These are phyloP conservation scores for Drosophila neotestacea DNA, from an alignment of 2,888 invertebrate genomes.

Conservation along the genomic window DNA sequence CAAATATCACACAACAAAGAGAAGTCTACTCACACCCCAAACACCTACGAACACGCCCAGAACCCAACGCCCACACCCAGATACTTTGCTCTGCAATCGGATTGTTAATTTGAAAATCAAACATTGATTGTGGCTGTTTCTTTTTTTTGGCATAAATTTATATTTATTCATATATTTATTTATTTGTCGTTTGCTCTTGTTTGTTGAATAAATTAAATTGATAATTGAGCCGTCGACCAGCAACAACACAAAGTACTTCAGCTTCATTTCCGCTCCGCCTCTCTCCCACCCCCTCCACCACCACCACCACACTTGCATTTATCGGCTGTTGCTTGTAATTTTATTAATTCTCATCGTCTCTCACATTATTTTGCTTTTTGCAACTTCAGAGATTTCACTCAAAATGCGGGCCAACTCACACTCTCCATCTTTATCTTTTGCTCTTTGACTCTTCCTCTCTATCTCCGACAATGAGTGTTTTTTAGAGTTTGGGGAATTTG, in stretches of 20 bases:
- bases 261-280: conserved; percentile 33
- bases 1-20: conserved; percentile 59
- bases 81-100: conserved; percentile 39
- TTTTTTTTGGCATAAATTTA: conserved; percentile 38
- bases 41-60: conserved; percentile 18
- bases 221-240: conserved; percentile 50
- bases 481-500: neutral
- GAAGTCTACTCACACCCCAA: conserved; percentile 23
- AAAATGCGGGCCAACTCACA: conserved; percentile 32
- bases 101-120: conserved; percentile 56
- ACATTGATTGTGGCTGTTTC: conserved; percentile 48
- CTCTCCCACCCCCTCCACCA: neutral
- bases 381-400: neutral
- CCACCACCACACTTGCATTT: conserved; percentile 13
- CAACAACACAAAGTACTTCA: conserved; percentile 22
- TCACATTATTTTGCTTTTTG: conserved; percentile 17
- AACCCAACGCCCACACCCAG: conserved; percentile 12
- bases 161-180: conserved; percentile 50
- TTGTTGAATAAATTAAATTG: conserved; percentile 58
- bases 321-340: conserved; percentile 25
- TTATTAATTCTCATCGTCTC: neutral
- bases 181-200: conserved; percentile 38
- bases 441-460: neutral
- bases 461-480: neutral
- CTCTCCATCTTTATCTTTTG: neutral